phyloP scores from a whole-genome alignment of 2,113 vertebrate species.

The Rattus rattus region DNA sequence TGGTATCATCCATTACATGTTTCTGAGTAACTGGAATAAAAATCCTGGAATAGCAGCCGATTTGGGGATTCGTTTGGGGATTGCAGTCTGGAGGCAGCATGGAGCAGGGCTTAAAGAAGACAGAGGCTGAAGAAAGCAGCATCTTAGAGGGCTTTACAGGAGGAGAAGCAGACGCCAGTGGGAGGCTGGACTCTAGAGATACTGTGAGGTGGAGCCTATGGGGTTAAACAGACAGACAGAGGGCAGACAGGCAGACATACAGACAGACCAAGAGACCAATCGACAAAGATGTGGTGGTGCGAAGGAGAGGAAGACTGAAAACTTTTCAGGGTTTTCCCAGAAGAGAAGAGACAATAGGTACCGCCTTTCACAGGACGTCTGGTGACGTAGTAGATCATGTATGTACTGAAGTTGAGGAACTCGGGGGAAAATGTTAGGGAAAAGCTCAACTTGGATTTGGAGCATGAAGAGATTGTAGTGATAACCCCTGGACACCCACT shows the following conservation, averaged over 20 bases:
- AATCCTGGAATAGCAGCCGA: background rate
- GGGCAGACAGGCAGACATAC: too few species aligned
- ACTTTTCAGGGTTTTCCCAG: background rate
- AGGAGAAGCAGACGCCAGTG: background rate
- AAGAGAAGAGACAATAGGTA: background rate
- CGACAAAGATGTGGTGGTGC: background rate
- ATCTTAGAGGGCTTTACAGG: background rate
- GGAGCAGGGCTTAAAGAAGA: background rate
- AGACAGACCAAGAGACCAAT: too few species aligned
- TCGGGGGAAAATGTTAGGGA: background rate
- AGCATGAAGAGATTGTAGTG: background rate
- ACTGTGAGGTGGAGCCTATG: background rate
- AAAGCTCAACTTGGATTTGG: constrained; percentile 6
- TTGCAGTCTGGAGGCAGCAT: background rate
- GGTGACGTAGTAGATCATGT: background rate
- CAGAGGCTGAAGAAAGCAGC: background rate
- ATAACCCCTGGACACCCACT: background rate
- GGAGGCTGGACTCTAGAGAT: background rate
- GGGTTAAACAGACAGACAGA: background rate
- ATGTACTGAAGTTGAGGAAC: background rate
- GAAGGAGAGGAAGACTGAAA: background rate
- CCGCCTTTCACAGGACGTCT: background rate
- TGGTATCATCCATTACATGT: background rate
- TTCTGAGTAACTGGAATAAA: background rate
- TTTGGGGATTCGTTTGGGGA: background rate